Conservation (phyloP, 1,140 invertebrate genomes). For the Caenorhabditis brenneri region DNA sequence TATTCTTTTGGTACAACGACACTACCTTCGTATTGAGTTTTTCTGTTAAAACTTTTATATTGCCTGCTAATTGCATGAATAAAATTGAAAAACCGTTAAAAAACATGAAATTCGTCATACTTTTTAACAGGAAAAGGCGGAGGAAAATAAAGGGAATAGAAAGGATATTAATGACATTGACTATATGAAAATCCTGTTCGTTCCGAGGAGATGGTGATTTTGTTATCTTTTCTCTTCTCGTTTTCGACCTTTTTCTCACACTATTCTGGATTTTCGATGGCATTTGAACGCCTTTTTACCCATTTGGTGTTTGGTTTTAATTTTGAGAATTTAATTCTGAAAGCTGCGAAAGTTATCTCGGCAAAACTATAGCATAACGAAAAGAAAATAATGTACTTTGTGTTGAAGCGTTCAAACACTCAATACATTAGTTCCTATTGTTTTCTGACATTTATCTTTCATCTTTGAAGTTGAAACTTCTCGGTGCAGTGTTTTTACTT, state of each 20-base stretch:
- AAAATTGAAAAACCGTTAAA: neutral
- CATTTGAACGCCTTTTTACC: neutral
- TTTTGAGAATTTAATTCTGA: too few relatives aligned
- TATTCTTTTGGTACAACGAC: neutral
- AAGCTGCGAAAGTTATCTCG: too few relatives aligned
- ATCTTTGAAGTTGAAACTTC: too few relatives aligned
- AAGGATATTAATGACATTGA: neutral
- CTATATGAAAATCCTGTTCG: slow-evolving; percentile 10
- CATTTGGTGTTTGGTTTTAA: neutral
- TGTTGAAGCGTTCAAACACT: too few relatives aligned
- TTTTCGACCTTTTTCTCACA: neutral
- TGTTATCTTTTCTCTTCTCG: neutral
- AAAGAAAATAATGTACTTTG: too few relatives aligned
- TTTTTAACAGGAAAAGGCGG: neutral
- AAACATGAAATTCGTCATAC: neutral
- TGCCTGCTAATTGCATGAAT: neutral
- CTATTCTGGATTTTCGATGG: neutral
- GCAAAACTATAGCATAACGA: too few relatives aligned
- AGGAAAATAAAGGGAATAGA: neutral
- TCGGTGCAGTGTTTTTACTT: too few relatives aligned
- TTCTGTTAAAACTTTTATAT: too few relatives aligned
- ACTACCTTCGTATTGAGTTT: neutral
- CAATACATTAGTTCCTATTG: too few relatives aligned
- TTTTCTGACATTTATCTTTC: too few relatives aligned
- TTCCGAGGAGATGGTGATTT: neutral